A percentile compares a stretch with the other conserved stretches of the same genome.
Conservation (phyloP, 1,140 invertebrate species). For the Aphelinus atriplicis region DNA sequence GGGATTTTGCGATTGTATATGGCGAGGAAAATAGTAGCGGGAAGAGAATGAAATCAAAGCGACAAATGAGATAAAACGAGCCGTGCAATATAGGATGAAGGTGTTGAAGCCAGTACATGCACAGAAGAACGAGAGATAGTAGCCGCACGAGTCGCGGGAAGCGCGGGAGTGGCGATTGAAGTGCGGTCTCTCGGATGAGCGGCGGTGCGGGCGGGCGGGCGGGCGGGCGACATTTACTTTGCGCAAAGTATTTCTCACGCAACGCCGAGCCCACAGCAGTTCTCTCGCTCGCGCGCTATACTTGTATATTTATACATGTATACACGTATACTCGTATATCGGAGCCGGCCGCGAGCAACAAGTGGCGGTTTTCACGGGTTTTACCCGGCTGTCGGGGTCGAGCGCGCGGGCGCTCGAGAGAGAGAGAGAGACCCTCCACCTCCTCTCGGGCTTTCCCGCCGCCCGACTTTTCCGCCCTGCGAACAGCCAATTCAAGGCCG, state of each 20-base stretch:
- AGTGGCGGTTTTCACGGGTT: constrained; percentile 67
- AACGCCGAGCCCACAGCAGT: constrained; percentile 22
- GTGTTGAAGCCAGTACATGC: no score
- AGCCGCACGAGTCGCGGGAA: constrained; percentile 7
- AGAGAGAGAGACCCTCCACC: constrained; percentile 4
- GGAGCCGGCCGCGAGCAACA: constrained; percentile 57
- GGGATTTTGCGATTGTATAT: not conserved
- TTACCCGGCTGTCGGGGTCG: constrained; percentile 50
- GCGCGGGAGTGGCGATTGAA: constrained; percentile 9
- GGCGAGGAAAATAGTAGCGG: constrained; percentile 19
- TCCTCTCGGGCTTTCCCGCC: not conserved
- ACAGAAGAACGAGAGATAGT: constrained; percentile 11
- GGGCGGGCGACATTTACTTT: constrained; percentile 10
- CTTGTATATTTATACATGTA: constrained; percentile 32
- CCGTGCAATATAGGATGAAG: no score
- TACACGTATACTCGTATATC: constrained; percentile 47
- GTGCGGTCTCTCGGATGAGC: constrained; percentile 11
- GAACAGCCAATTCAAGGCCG: constrained; percentile 31
- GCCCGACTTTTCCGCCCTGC: constrained; percentile 30
- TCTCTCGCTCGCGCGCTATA: not conserved
- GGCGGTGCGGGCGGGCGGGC: not conserved
- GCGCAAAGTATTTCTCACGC: constrained; percentile 38
- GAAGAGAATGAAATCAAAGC: not conserved
- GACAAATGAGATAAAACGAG: constrained; percentile 12
- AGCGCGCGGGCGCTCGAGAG: constrained; percentile 33